Evolutionary conservation across 2,797 vertebrate species (phyloP).

Genomic region (Pogonophryne albipinna): DNA sequence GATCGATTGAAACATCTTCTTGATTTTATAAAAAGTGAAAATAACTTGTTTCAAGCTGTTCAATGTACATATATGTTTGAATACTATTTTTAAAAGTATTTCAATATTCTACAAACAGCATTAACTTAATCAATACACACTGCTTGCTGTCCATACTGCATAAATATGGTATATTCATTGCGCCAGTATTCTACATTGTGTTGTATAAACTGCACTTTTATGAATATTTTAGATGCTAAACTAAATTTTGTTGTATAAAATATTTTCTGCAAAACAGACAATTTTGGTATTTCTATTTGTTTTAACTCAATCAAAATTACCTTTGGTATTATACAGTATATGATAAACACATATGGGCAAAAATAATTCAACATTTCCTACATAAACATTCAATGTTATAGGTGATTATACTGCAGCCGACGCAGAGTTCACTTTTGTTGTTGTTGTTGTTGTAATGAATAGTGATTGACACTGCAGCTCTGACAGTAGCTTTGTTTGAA

Average conservation of each 20-base stretch:
- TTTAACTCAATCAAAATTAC: not conserved
- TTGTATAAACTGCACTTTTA: no score
- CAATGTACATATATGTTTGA: no score
- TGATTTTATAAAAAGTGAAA: no score
- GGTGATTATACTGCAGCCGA: not conserved
- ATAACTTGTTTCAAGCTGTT: no score
- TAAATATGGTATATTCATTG: no score
- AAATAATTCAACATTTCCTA: slow-evolving; percentile 4
- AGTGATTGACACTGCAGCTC: slow-evolving; percentile 27
- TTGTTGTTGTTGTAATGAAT: not conserved
- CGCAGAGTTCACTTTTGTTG: not conserved
- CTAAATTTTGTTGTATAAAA: not conserved
- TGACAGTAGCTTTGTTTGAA: slow-evolving; percentile 38
- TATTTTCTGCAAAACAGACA: not conserved
- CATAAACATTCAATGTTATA: not conserved
- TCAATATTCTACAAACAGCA: no score
- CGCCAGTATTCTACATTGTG: no score
- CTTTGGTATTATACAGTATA: not conserved
- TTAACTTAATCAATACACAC: no score
- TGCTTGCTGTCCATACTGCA: no score
- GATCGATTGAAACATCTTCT: no score
- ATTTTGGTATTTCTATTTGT: not conserved
- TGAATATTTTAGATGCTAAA: not conserved
- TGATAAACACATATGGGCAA: slow-evolving; percentile 11
- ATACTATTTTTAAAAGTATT: no score